phyloP scores from a whole-genome alignment of 2,113 vertebrate genomes.

The Notothenia coriiceps region DNA sequence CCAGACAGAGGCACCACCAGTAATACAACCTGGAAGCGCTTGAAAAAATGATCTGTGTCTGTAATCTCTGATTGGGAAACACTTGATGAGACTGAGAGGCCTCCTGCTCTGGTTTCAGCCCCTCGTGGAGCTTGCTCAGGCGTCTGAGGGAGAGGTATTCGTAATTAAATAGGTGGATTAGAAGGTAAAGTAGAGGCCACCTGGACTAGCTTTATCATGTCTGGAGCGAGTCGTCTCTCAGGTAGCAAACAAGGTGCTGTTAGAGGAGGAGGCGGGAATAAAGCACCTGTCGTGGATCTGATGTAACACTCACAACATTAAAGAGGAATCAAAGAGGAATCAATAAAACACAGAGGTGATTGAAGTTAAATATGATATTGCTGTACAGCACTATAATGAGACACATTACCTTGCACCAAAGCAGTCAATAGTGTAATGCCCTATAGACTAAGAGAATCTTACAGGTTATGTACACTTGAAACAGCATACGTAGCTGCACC shows the following conservation, averaged over 20 bases:
- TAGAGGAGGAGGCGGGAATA: constrained; percentile 28
- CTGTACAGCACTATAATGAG: too few species aligned
- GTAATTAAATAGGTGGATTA: constrained; percentile 86
- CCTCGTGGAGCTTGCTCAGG: constrained; percentile 55
- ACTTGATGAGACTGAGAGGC: constrained; percentile 77
- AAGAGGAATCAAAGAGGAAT: too few species aligned
- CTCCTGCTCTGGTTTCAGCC: constrained; percentile 80
- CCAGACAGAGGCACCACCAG: too few species aligned
- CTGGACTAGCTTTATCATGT: constrained; percentile 71
- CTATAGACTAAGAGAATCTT: too few species aligned
- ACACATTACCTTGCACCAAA: too few species aligned
- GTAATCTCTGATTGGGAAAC: constrained; percentile 70
- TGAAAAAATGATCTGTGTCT: constrained; percentile 37
- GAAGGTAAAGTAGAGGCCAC: constrained; percentile 73
- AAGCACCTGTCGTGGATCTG: neutral
- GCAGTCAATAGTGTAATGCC: too few species aligned
- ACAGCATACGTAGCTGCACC: too few species aligned
- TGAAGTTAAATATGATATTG: too few species aligned
- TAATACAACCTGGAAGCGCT: too few species aligned
- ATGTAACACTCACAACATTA: too few species aligned
- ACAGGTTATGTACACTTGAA: too few species aligned
- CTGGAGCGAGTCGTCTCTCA: constrained; percentile 58
- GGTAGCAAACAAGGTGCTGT: constrained; percentile 46
- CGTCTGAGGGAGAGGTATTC: constrained; percentile 70
- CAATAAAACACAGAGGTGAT: too few species aligned